Evolutionary conservation across 2,797 vertebrate species (phyloP).

Genomic region (Danio tinwini): DNA sequence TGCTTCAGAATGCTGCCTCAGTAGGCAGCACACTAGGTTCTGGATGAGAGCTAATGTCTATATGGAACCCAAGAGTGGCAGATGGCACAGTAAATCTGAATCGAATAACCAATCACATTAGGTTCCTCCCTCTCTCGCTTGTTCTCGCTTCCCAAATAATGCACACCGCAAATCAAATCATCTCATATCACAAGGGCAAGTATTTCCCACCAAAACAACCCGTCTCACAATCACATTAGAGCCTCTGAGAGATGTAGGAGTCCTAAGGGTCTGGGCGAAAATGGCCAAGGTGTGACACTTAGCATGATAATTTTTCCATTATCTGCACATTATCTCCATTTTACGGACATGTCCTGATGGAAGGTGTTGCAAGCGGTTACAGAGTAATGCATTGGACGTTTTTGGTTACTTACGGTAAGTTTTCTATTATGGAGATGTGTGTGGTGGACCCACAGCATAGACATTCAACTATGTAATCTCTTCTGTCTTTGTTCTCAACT

Average conservation of each 20-base stretch:
- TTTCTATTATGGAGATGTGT: constrained; percentile 11
- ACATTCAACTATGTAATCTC: not conserved
- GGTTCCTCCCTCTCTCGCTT: constrained; percentile 42
- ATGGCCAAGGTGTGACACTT: constrained; percentile 50
- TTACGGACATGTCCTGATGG: not conserved
- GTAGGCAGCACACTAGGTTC: not conserved
- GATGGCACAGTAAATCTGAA: constrained; percentile 62
- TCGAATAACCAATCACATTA: constrained; percentile 58
- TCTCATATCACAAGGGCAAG: constrained; percentile 49
- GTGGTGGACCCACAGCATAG: not conserved
- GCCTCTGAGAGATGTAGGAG: constrained; percentile 30
- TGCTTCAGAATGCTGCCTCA: not conserved
- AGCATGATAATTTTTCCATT: constrained; percentile 50
- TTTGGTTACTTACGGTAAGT: constrained; percentile 21
- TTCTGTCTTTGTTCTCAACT: constrained; percentile 31
- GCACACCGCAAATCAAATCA: constrained; percentile 64
- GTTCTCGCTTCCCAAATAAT: constrained; percentile 41
- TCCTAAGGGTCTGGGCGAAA: constrained; percentile 45
- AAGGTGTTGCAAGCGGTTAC: constrained; percentile 5
- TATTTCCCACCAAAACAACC: constrained; percentile 50
- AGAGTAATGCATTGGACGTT: constrained; percentile 27
- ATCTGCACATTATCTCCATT: constrained; percentile 54
- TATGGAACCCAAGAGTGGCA: constrained; percentile 43
- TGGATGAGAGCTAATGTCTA: constrained; percentile 16
- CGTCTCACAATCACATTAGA: constrained; percentile 51